These are phyloP conservation scores for Lepidocolaptes lacrymiger DNA, from an alignment of 2,797 vertebrate species.

Conservation along the genomic window DNA sequence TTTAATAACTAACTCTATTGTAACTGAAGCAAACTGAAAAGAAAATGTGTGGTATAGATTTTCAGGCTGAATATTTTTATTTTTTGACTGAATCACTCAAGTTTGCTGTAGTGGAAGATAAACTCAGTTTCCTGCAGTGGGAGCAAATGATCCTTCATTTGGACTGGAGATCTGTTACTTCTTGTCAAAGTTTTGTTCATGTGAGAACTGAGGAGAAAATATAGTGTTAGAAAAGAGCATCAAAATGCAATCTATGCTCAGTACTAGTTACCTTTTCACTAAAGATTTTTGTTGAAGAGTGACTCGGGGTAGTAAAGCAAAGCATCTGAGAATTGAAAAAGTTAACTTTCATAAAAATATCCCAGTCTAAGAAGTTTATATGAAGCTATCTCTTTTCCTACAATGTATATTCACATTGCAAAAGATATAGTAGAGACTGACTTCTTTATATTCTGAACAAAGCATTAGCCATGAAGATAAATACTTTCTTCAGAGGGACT, in stretches of 20 bases:
- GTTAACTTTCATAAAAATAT: neutral
- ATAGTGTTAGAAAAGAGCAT: neutral
- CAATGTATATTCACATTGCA: neutral
- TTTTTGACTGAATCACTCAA: neutral
- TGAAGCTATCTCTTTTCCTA: neutral
- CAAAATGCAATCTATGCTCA: neutral
- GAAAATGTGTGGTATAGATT: neutral
- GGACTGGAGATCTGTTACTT: neutral
- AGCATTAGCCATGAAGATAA: slow-evolving; percentile 1
- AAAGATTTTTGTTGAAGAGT: neutral
- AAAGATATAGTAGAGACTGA: neutral
- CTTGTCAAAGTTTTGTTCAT: neutral
- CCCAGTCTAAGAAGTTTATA: neutral
- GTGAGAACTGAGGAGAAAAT: neutral
- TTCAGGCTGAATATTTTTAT: neutral
- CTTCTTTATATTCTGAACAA: slow-evolving; percentile 8
- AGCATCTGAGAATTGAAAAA: neutral
- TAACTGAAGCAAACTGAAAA: neutral
- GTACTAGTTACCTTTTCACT: neutral
- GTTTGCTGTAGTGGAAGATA: neutral
- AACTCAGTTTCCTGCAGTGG: neutral
- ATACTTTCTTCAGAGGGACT: neutral
- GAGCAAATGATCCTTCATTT: neutral
- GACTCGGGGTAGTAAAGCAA: neutral
- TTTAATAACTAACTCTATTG: neutral